Conservation (phyloP, 2,113 vertebrate genomes). For the Elgaria multicarinata region DNA sequence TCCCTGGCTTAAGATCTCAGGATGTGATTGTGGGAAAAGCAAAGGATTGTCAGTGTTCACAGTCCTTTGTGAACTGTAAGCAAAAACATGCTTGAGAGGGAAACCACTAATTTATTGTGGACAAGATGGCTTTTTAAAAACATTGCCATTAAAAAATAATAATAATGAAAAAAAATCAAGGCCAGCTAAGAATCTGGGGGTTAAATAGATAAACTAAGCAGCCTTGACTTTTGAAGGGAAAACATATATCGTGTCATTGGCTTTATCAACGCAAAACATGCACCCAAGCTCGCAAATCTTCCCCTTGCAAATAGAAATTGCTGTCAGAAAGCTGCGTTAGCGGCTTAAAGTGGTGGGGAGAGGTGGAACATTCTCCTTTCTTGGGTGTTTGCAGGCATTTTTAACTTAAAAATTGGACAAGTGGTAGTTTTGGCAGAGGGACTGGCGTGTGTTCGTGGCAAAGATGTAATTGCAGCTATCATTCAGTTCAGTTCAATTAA, state of each 20-base stretch:
- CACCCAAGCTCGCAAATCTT: neutral
- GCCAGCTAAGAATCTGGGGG: neutral
- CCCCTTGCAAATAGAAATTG: neutral
- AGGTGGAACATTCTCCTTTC: neutral
- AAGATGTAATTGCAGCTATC: neutral
- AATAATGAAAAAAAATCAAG: no score
- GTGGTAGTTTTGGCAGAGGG: neutral
- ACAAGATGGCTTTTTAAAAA: neutral
- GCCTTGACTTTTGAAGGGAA: neutral
- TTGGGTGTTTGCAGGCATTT: neutral
- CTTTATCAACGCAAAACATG: neutral
- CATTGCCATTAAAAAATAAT: no score
- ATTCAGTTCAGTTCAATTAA: neutral
- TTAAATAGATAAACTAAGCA: neutral
- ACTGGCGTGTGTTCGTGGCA: neutral
- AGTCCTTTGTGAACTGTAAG: neutral
- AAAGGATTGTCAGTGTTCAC: neutral
- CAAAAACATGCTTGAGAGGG: neutral
- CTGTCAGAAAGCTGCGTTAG: neutral
- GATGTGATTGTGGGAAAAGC: neutral
- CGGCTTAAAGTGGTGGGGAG: neutral
- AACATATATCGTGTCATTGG: neutral
- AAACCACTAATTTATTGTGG: neutral
- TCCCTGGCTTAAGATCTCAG: neutral
- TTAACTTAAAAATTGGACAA: neutral